These are phyloP conservation scores for Rhinella marina DNA, from an alignment of 2,797 vertebrate species.

Conservation along the genomic window DNA sequence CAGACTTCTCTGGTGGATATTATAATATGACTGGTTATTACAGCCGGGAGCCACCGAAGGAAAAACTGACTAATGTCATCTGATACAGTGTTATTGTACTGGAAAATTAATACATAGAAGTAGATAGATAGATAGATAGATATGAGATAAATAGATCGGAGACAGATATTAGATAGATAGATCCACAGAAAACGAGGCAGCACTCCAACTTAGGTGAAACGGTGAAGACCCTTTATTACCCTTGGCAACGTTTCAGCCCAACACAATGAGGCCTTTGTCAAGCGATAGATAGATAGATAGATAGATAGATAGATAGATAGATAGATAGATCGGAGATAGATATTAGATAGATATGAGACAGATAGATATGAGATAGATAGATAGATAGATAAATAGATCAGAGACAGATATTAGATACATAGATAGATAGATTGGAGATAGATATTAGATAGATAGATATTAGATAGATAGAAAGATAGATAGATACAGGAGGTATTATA, in stretches of 20 bases:
- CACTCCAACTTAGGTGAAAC: no score
- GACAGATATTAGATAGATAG: background rate
- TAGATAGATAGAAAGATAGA: background rate
- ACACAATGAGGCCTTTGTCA: no score
- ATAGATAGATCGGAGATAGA: no score
- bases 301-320: background rate
- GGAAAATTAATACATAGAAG: background rate
- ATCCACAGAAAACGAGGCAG: no score
- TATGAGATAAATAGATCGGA: background rate
- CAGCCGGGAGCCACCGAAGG: background rate
- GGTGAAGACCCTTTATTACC: no score
- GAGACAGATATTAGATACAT: no score
- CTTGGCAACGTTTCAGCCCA: no score
- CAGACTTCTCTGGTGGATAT: background rate
- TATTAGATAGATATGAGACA: conserved; percentile 1
- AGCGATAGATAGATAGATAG: no score
- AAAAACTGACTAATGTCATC: background rate
- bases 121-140: background rate
- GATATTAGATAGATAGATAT: background rate
- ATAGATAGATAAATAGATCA: no score
- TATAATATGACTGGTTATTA: background rate
- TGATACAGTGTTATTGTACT: background rate
- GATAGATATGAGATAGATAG: background rate
- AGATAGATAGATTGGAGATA: no score
- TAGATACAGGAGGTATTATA: background rate